Percentiles rank a stretch among this genome's conserved stretches.
Evolutionary conservation across 2,113 vertebrate genomes (phyloP).

Genomic region (Hemiprocne comata): DNA sequence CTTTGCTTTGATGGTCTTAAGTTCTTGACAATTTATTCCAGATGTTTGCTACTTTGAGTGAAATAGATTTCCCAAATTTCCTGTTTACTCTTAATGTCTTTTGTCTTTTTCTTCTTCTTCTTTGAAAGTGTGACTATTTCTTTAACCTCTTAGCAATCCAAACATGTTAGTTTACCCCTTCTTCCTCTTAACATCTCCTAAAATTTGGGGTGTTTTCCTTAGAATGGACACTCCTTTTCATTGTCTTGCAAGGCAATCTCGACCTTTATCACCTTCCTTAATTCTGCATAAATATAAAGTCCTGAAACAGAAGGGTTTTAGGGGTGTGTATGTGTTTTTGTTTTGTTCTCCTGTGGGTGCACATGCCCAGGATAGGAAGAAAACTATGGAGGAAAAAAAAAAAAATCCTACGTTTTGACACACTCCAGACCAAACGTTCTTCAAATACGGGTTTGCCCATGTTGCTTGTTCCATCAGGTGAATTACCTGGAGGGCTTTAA

Average conservation of each 20-base stretch:
- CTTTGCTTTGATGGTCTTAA: constrained; percentile 64
- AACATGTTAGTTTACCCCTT: background rate
- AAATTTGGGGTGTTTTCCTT: background rate
- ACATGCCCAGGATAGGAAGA: background rate
- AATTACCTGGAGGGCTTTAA: background rate
- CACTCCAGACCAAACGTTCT: background rate
- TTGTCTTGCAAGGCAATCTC: background rate
- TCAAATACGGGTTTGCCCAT: background rate
- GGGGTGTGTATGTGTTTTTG: background rate
- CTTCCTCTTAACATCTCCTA: background rate
- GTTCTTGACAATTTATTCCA: constrained; percentile 63
- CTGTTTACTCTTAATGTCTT: constrained; percentile 63
- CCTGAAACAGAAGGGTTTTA: background rate
- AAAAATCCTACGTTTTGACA: background rate
- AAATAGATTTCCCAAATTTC: constrained; percentile 65
- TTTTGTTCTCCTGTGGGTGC: background rate
- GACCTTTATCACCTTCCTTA: background rate
- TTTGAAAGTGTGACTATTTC: constrained; percentile 55
- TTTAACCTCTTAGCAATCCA: constrained; percentile 35
- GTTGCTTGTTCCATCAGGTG: background rate
- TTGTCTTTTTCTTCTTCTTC: constrained; percentile 53
- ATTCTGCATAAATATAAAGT: background rate
- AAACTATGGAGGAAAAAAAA: background rate
- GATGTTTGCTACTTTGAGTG: constrained; percentile 64
- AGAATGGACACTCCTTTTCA: background rate